Conservation (phyloP, 2,113 vertebrate genomes). For the human region GRCh38 chr1:201337001-201337500, state of each 20-base stretch:
- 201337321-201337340: too few relatives aligned
- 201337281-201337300: neutral
- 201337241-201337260: neutral
- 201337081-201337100: neutral
- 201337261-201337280: neutral
- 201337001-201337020: neutral
- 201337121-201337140: too few relatives aligned
- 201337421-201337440: neutral
- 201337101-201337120: neutral
- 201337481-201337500: neutral
- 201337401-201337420: too few relatives aligned
- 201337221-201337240: neutral
- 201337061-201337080: neutral
- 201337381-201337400: accelerated
- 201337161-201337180: neutral
- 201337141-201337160: neutral
- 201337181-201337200: neutral
- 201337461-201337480: neutral
- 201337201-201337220: neutral
- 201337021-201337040: neutral
- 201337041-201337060: neutral
- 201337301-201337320: neutral
- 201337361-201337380: neutral
- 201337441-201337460: neutral
- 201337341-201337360: too few relatives aligned